These are phyloP conservation scores for Cyphomyrus plagiostoma DNA, from an alignment of 2,113 vertebrate species.

Conservation along the genomic window DNA sequence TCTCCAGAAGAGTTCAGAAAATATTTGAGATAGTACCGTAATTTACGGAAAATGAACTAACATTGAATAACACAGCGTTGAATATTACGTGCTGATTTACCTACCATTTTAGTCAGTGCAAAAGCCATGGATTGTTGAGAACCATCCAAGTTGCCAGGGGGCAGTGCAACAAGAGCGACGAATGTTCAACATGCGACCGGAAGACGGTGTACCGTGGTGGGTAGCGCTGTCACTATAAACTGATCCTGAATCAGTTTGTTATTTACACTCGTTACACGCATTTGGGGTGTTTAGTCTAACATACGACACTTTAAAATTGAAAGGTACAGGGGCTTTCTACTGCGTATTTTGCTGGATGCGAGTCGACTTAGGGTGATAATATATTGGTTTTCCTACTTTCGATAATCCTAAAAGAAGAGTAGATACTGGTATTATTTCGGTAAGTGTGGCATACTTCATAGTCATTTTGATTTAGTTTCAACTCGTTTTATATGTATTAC, in stretches of 20 bases:
- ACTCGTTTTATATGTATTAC: background rate
- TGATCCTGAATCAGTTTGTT: background rate
- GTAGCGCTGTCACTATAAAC: background rate
- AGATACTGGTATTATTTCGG: background rate
- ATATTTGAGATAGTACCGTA: background rate
- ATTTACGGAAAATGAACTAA: background rate
- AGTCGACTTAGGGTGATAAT: background rate
- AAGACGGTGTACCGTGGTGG: background rate
- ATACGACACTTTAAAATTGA: background rate
- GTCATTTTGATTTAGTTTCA: background rate
- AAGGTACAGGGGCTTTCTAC: background rate
- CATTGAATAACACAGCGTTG: background rate
- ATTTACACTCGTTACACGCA: background rate
- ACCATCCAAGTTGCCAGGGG: background rate
- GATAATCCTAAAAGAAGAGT: background rate
- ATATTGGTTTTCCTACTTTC: background rate
- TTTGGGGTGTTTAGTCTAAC: background rate
- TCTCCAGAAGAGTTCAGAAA: background rate
- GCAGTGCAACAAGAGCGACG: background rate
- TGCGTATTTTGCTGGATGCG: background rate
- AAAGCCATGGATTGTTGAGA: background rate
- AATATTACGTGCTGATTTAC: background rate
- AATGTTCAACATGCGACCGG: background rate
- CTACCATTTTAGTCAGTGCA: background rate
- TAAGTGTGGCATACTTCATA: background rate